A percentile compares a stretch with the other conserved stretches of the same genome.
These are phyloP conservation scores for Pygmarrhopalites habei DNA, from an alignment of 1,140 invertebrate genomes.

Conservation along the genomic window DNA sequence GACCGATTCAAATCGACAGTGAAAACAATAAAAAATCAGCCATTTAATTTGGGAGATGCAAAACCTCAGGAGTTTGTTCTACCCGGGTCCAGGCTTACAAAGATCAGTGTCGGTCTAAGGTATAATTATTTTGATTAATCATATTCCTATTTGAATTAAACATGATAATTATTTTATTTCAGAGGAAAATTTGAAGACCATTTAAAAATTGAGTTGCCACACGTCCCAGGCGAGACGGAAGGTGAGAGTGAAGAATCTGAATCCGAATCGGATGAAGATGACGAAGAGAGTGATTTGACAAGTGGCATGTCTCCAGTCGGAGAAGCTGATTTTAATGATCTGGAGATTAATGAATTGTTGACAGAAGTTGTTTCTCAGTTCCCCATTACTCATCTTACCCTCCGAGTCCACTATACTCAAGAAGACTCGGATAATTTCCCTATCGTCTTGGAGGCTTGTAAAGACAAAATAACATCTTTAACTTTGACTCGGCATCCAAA, in stretches of 20 bases:
- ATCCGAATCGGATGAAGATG: background rate
- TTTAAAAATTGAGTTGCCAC: background rate
- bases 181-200: slow-evolving; percentile 6
- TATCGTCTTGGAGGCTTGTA: background rate
- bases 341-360: background rate
- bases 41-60: background rate
- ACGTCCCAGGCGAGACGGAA: background rate
- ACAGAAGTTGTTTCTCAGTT: background rate
- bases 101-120: slow-evolving; percentile 1
- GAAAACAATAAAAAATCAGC: background rate
- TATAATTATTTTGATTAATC: background rate
- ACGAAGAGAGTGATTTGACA: background rate
- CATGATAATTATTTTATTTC: background rate
- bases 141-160: background rate
- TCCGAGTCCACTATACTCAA: slow-evolving; percentile 1
- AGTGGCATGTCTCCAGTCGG: background rate
- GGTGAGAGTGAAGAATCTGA: background rate
- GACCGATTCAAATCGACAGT: background rate
- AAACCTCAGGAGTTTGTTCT: background rate
- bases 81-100: background rate
- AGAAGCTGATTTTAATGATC: background rate
- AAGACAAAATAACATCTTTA: background rate
- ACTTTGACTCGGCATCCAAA: slow-evolving; percentile 1
- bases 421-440: background rate
- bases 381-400: background rate